Evolutionary conservation across 1,140 invertebrate genomes (phyloP).

Genomic region (Aricia agestis): DNA sequence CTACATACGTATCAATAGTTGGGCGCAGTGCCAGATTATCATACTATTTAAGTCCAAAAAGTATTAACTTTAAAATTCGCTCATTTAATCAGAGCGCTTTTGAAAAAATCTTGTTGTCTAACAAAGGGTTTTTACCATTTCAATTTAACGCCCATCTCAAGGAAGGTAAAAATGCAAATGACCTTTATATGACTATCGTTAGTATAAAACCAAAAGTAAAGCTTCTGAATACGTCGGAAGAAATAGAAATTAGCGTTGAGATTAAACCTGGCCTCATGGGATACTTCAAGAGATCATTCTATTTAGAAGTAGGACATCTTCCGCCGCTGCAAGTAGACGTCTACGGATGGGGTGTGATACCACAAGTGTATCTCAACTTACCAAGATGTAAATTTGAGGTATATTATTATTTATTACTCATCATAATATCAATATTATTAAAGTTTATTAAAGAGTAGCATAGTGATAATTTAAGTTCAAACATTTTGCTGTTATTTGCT

Average conservation of each 20-base stretch:
- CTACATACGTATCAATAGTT: constrained; percentile 51
- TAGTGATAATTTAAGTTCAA: too few relatives aligned
- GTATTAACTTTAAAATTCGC: constrained; percentile 64
- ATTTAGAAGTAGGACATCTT: constrained; percentile 59
- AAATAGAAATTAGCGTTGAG: constrained; percentile 46
- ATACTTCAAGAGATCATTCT: constrained; percentile 53
- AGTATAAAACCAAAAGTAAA: constrained; percentile 49
- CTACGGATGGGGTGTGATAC: constrained; percentile 65
- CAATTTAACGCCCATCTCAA: constrained; percentile 62
- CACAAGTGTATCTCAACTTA: constrained; percentile 58
- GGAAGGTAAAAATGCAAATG: constrained; percentile 45
- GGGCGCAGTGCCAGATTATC: constrained; percentile 61
- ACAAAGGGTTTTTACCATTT: constrained; percentile 53
- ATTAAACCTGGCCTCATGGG: constrained; percentile 59
- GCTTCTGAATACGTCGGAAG: constrained; percentile 47
- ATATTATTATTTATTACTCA: constrained; percentile 21
- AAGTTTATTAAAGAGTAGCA: constrained; percentile 14
- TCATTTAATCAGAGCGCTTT: constrained; percentile 61
- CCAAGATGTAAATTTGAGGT: constrained; percentile 44
- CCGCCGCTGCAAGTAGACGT: constrained; percentile 60
- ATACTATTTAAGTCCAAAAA: constrained; percentile 50
- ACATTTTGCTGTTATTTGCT: too few relatives aligned
- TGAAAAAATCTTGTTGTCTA: constrained; percentile 50
- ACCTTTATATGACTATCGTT: constrained; percentile 51
- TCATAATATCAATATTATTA: constrained; percentile 15